Evolutionary conservation across 2,888 invertebrate species (phyloP).

Genomic region (Pandemis corylana): DNA sequence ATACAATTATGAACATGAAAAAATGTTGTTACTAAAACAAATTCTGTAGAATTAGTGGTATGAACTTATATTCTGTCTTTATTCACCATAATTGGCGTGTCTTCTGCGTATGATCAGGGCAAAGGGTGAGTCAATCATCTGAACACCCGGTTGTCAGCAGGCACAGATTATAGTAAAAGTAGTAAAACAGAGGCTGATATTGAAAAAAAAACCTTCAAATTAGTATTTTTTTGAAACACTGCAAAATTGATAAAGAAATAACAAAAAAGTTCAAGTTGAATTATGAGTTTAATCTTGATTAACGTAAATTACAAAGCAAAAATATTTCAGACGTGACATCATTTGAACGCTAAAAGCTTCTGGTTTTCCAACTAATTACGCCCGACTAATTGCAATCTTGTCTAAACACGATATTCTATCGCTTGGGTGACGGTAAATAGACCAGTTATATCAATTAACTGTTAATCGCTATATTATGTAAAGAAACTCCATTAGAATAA

Average conservation of each 20-base stretch:
- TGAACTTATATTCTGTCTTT: not conserved
- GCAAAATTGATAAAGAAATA: no score
- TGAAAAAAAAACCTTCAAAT: no score
- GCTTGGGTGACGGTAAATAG: conserved; percentile 18
- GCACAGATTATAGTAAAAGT: conserved; percentile 5
- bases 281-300: not conserved
- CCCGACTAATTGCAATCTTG: conserved; percentile 24
- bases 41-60: not conserved
- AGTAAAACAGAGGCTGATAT: conserved; percentile 2
- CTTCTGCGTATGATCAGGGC: conserved; percentile 9
- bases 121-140: conserved; percentile 24
- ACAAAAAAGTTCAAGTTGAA: no score
- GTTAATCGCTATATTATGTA: conserved; percentile 34
- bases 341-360: conserved; percentile 23
- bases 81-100: not conserved
- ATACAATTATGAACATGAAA: not conserved
- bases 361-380: conserved; percentile 23
- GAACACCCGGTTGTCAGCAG: conserved; percentile 16
- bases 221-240: no score
- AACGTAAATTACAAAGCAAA: not conserved
- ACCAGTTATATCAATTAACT: conserved; percentile 34
- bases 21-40: not conserved
- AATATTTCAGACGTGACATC: not conserved
- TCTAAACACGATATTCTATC: conserved; percentile 23
- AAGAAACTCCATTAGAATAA: conserved; percentile 35